Evolutionary conservation across 2,113 vertebrate species (phyloP).

Genomic region (Struthidea cinerea): DNA sequence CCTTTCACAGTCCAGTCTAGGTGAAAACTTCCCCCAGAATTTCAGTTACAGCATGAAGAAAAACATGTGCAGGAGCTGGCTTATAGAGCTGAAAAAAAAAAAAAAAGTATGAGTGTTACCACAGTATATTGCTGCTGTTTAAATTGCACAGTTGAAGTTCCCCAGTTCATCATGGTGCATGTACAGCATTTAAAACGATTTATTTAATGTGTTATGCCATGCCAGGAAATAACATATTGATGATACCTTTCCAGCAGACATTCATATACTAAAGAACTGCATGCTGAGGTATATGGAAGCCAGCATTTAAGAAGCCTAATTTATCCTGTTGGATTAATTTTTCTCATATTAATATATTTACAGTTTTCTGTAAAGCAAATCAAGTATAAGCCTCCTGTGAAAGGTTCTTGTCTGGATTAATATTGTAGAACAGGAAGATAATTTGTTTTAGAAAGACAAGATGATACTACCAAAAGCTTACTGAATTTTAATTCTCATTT

Average conservation of each 20-base stretch:
- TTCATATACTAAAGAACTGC: background rate
- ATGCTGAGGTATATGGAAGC: background rate
- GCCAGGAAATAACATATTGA: background rate
- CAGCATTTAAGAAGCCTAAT: background rate
- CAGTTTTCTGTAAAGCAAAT: background rate
- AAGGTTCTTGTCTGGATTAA: background rate
- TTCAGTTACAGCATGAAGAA: background rate
- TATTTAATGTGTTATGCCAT: background rate
- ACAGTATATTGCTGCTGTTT: background rate
- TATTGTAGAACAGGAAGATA: background rate
- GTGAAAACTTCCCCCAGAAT: background rate
- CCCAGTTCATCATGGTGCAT: background rate
- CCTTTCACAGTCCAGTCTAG: background rate
- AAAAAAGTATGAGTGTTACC: background rate
- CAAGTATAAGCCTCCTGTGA: background rate
- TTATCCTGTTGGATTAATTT: background rate
- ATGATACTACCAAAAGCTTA: background rate
- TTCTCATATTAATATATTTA: background rate
- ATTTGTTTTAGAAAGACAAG: slow-evolving; percentile 3
- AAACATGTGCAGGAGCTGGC: background rate
- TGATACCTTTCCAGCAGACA: background rate
- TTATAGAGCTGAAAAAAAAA: background rate
- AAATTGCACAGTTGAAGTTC: background rate
- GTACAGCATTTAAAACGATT: background rate
- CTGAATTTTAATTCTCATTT: background rate